Evolutionary conservation across 35 echinoderm and acorn worm species (phyloP), one percentile per base, ranked within the genome.

Genomic region (Amphiura filiformis): DNA sequence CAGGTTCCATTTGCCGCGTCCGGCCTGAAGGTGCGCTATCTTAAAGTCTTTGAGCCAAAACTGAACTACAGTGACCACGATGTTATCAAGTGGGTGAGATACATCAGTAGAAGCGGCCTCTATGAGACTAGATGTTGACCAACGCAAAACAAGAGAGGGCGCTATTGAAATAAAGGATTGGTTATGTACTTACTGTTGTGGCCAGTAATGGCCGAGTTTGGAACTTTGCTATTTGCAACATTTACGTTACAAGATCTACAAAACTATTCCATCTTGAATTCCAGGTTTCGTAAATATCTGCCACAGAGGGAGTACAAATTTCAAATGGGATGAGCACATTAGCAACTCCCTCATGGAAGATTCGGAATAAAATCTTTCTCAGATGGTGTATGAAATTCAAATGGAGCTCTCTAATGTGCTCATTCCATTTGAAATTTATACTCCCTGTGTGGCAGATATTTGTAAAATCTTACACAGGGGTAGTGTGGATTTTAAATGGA

Each of bases 1-100:
- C 86, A 95, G 96, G 96, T 94, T 81, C 96, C 96, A 41, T 98
- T 98, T 90, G 96, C 96, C 38, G 92, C 96, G 33, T 98, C 96
- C 36, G 96, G 96, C 44, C 93, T 98, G 81, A 98, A 98, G 84
- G 96, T 98, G n/a, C 92, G 96, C 39, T 98, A 98, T 79, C 93
- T 98, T 78, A 98, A 98, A 87, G 96, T 99, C 39, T 99, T 99
- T 93, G 96, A 95, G 87, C 84, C 96, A 12, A 99, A 94, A 78
- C 93, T 95, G 35, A 99, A 99, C 87, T 99, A 99, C 93, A 99
- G 96, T 89, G 96, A 99, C 81, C 96, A 99, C 84, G 96, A 99
- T 81, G 96, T 99, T 14, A 99, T 99, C 90, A 99, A 99, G 85
- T 99, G 96, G 96, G 96, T 99, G 28, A 83, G 96, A 34, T 94